Conservation (phyloP, 1,140 invertebrate species). For the Brachionus manjavacas region DNA sequence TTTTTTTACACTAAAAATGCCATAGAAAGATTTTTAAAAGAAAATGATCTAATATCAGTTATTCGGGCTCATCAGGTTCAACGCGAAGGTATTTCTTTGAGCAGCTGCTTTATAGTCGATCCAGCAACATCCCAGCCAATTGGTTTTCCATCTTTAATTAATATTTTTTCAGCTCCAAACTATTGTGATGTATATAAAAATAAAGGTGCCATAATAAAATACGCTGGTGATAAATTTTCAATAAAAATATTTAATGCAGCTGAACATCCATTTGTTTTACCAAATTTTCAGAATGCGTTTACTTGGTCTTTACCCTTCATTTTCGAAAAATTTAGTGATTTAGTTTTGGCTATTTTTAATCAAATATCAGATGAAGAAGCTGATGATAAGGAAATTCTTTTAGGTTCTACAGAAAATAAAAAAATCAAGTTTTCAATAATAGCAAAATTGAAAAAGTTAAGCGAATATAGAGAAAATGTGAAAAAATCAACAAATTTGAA, state of each 20-base stretch:
- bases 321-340: conserved; percentile 16
- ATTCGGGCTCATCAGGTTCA: conserved; percentile 87
- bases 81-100: neutral
- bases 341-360: neutral
- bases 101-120: neutral
- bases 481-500: neutral
- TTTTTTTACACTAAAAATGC: conserved; percentile 62
- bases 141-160: conserved; percentile 28
- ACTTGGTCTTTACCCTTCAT: conserved; percentile 36
- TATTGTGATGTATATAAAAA: conserved; percentile 43
- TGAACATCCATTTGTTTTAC: conserved; percentile 40
- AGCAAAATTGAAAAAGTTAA: neutral
- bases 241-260: neutral
- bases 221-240: neutral
- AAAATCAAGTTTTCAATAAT: neutral
- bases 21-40: conserved; percentile 76
- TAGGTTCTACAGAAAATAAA: neutral
- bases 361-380: conserved; percentile 33
- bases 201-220: conserved; percentile 28
- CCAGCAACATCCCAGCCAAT: neutral
- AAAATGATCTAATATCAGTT: conserved; percentile 90
- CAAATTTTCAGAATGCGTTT: conserved; percentile 25
- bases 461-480: neutral
- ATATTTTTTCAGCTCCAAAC: conserved; percentile 40
- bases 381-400: neutral